A percentile compares a stretch with the other conserved stretches of the same genome.
These are phyloP conservation scores for Drosophila obscura DNA, from an alignment of 1,140 invertebrate genomes.

Conservation along the genomic window DNA sequence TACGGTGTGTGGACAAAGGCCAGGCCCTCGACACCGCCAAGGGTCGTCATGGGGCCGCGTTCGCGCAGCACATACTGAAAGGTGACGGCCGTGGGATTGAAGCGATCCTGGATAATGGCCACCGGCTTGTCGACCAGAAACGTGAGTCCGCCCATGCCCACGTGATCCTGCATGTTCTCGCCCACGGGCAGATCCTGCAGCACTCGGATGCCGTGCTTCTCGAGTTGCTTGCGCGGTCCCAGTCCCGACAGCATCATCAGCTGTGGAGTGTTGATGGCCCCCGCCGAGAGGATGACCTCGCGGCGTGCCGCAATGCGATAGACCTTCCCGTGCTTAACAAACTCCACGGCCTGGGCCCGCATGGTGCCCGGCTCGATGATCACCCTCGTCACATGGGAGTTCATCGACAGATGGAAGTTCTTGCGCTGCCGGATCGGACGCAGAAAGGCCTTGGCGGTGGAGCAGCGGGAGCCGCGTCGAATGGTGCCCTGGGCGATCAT, in stretches of 20 bases:
- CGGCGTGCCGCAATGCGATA: constrained; percentile 88
- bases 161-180: constrained; percentile 92
- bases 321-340: constrained; percentile 88
- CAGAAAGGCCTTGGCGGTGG: constrained; percentile 95
- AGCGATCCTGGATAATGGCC: constrained; percentile 89
- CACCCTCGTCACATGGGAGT: constrained; percentile 89
- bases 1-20: constrained; percentile 93
- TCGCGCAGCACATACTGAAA: constrained; percentile 91
- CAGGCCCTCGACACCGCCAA: constrained; percentile 93
- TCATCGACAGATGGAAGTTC: constrained; percentile 92
- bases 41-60: constrained; percentile 92
- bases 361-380: constrained; percentile 89
- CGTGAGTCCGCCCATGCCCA: constrained; percentile 91
- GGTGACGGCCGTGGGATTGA: constrained; percentile 89
- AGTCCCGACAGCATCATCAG: constrained; percentile 94
- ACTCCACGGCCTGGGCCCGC: constrained; percentile 90
- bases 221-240: constrained; percentile 90
- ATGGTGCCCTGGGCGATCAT: constrained; percentile 96
- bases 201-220: constrained; percentile 88
- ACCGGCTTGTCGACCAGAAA: constrained; percentile 91
- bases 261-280: constrained; percentile 91
- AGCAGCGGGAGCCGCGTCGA: constrained; percentile 92
- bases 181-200: constrained; percentile 90
- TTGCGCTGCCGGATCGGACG: constrained; percentile 89
- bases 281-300: constrained; percentile 92